Base-by-base conservation (phyloP, 2,797 vertebrate genomes). In the Anabas testudineus region DNA sequence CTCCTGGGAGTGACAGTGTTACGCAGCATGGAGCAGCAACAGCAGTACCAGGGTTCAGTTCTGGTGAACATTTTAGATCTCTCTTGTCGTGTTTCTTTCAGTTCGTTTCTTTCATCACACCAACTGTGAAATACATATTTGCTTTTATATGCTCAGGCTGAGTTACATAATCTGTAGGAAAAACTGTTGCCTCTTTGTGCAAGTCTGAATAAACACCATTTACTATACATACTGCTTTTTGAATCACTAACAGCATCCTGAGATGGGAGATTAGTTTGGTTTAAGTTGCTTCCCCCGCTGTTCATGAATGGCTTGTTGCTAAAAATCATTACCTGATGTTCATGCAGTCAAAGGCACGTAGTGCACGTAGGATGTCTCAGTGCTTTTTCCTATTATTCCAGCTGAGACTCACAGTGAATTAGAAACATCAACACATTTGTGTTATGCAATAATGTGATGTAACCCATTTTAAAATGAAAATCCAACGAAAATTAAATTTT, bases 241-340 rank as follows among this genome's bases (percentile, higher is more conserved):
- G 24, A 74, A 61, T 67, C 62, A 45, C 48, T 53, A 48, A 60
- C 45, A 19, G 63, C 32, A 67, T 74, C 64, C 47, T 21, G 36
- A 83, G 68, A 67, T 77, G 54, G 24, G 28, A 64, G 57, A 71
- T 73, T n/a, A 56, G 41, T 56, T 47, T 65, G 48, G 24, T 68
- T 70, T 48, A 45, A 51, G 37, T 49, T 47, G 49, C 64, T 67
- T 65, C 51, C 37, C 52, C n/a, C 16, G 39, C 10, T n/a, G 14
- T 32, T 68, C 28, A 56, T 37, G 26, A 71, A 42, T 37, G 47
- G 1, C n/a, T 10, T 10, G 46, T 41, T 15, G 46, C 32, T 59
- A 30, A 51, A 16, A 78, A 74, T 57, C 51, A 43, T 64, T 47
- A 54, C 19, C 48, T 61, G 34, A 39, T 68, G 67, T 45, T 64